These are phyloP conservation scores for Sinella curviseta DNA, from an alignment of 1,140 invertebrate genomes.

Conservation along the genomic window DNA sequence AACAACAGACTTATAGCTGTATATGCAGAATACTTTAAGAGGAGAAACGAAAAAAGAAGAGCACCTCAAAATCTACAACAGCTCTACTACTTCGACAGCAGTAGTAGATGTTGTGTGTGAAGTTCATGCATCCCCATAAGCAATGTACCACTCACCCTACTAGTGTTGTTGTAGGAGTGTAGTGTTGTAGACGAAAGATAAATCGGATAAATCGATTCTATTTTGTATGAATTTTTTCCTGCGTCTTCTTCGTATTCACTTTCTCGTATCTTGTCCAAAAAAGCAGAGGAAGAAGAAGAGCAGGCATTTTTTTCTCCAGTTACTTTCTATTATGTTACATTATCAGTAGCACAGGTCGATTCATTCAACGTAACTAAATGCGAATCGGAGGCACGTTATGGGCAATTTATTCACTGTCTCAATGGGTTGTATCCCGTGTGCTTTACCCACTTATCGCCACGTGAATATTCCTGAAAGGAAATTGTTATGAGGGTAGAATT, in stretches of 20 bases:
- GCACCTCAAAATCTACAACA: neutral
- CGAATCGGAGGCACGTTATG: constrained; percentile 20
- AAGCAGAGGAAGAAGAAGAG: neutral
- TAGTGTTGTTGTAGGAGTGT: no score
- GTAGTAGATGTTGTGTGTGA: neutral
- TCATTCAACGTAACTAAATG: neutral
- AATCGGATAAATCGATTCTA: constrained; percentile 18
- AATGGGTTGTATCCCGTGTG: constrained; percentile 1
- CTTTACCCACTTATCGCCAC: neutral
- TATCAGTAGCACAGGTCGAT: constrained; percentile 16
- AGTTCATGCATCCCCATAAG: neutral
- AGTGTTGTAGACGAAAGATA: neutral
- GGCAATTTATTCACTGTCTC: constrained; percentile 26
- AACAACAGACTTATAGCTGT: neutral
- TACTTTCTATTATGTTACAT: constrained; percentile 3
- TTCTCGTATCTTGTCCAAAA: constrained; percentile 2
- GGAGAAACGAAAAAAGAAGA: neutral
- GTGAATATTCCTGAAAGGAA: constrained; percentile 23
- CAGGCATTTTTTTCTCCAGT: neutral
- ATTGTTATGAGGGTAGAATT: constrained; percentile 22
- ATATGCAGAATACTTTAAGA: neutral
- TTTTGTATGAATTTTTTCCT: constrained; percentile 22
- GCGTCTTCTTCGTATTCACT: neutral
- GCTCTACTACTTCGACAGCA: neutral
- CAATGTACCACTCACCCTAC: no score